Percentiles rank a stretch among this genome's conserved stretches.
Conservation (phyloP, 2,888 invertebrate species). For the Onchidella celtica region DNA sequence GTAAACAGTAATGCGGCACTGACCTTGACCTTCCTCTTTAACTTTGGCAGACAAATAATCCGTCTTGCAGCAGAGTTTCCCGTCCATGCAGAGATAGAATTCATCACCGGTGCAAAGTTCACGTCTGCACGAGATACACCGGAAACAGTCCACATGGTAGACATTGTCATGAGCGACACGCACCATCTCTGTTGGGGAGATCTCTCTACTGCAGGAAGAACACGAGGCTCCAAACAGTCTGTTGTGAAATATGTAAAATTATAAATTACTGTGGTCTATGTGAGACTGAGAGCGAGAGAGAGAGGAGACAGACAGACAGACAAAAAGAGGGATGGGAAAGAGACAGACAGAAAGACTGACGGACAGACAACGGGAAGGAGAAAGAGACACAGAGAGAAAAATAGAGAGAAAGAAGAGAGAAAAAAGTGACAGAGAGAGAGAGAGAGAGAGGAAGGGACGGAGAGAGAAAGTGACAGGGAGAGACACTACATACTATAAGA, state of each 20-base stretch:
- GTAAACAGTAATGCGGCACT: no score
- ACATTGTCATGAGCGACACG: slow-evolving; percentile 96
- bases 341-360: neutral
- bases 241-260: no score
- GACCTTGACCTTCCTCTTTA: slow-evolving; percentile 20
- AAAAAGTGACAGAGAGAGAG: slow-evolving; percentile 1
- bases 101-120: slow-evolving; percentile 97
- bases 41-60: slow-evolving; percentile 87
- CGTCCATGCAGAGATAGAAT: slow-evolving; percentile 97
- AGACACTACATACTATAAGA: neutral
- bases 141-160: slow-evolving; percentile 82
- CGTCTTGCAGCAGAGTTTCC: slow-evolving; percentile 96
- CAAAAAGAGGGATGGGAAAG: slow-evolving; percentile 28
- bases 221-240: slow-evolving; percentile 99
- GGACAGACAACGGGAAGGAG: neutral
- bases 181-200: slow-evolving; percentile 96
- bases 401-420: slow-evolving; percentile 26
- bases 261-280: neutral
- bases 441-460: slow-evolving; percentile 8
- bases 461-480: slow-evolving; percentile 1
- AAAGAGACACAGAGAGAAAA: slow-evolving; percentile 11
- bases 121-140: slow-evolving; percentile 85
- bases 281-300: neutral
- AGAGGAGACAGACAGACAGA: slow-evolving; percentile 28
- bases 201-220: slow-evolving; percentile 96